A percentile compares a stretch with the other conserved stretches of the same genome.
These are phyloP conservation scores for Phylloscopus trochiloides DNA, from an alignment of 2,113 vertebrate species.

Conservation along the genomic window DNA sequence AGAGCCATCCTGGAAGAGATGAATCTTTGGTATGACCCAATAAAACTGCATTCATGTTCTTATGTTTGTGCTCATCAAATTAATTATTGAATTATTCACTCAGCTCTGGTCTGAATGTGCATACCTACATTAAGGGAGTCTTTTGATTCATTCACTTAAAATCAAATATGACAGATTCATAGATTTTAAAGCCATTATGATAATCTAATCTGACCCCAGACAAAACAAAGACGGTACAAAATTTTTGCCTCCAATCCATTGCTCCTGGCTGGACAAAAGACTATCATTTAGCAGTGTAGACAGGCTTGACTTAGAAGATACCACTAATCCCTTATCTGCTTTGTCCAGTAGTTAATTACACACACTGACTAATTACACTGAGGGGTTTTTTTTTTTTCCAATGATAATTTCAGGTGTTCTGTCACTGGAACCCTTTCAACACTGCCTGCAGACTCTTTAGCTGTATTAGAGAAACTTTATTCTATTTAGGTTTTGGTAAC, in stretches of 20 bases:
- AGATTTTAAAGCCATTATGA: constrained; percentile 45
- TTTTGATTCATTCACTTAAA: constrained; percentile 36
- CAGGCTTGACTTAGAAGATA: constrained; percentile 41
- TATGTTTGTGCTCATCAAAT: constrained; percentile 24
- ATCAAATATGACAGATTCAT: constrained; percentile 56
- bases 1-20: background rate
- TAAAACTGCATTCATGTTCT: background rate
- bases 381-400: background rate
- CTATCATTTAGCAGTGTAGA: background rate
- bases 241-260: background rate
- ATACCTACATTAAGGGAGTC: constrained; percentile 4
- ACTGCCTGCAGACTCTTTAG: background rate
- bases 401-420: background rate
- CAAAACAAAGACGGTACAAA: constrained; percentile 32
- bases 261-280: constrained; percentile 25
- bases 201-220: constrained; percentile 54
- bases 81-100: constrained; percentile 42
- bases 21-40: constrained; percentile 18
- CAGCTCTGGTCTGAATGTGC: constrained; percentile 19
- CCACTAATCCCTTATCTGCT: constrained; percentile 18
- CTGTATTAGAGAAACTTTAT: background rate
- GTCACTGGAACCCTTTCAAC: background rate
- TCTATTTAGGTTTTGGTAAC: background rate
- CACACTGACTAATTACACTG: background rate
- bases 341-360: constrained; percentile 26